Conservation (phyloP, 2,888 invertebrate species). For the Bimastos eiseni region DNA sequence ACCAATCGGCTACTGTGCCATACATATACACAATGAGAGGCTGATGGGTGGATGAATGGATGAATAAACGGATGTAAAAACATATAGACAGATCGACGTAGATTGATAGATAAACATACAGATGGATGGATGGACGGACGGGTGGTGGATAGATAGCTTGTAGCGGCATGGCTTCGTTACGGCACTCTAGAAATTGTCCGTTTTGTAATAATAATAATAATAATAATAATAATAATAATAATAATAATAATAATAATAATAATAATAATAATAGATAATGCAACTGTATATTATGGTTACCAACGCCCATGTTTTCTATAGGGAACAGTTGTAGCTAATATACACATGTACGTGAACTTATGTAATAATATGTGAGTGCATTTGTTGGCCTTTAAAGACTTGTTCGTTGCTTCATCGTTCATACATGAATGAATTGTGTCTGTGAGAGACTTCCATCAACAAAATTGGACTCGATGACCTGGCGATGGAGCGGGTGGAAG, state of each 20-base stretch:
- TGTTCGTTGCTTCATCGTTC: background rate
- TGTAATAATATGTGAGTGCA: background rate
- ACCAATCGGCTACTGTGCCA: too few relatives aligned
- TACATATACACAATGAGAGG: background rate
- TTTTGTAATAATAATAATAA: too few relatives aligned
- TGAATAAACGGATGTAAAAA: background rate
- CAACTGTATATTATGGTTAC: background rate
- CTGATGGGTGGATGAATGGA: background rate
- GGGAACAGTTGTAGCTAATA: too few relatives aligned
- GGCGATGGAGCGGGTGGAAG: background rate
- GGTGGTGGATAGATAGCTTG: background rate
- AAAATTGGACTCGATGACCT: background rate
- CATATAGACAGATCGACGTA: background rate
- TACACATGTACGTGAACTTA: background rate
- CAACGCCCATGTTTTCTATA: background rate
- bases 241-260: too few relatives aligned
- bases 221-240: too few relatives aligned
- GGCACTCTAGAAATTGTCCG: too few relatives aligned
- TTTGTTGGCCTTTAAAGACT: constrained; percentile 2
- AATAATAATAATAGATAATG: too few relatives aligned
- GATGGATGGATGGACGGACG: background rate
- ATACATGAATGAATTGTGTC: background rate
- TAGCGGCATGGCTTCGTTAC: too few relatives aligned
- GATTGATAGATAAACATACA: background rate
- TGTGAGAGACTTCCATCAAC: background rate